Base-by-base conservation (phyloP, 2,113 vertebrate genomes). In the Egretta garzetta region DNA sequence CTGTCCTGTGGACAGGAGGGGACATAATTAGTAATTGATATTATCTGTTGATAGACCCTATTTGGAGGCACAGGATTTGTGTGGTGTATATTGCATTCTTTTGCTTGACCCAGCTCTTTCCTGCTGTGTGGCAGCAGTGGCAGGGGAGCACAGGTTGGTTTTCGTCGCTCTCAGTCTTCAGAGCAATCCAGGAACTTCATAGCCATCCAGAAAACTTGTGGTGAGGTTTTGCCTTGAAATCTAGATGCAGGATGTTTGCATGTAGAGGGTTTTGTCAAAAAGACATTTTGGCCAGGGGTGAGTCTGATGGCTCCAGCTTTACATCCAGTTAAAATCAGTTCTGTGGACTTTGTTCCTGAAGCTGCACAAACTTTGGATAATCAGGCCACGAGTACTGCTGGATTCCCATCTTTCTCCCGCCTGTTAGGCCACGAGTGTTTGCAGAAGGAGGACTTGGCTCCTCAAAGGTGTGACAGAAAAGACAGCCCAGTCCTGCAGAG, bases 21-120 rank as follows among this genome's bases (percentile, higher is more conserved):
- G 14, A 23, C 11, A 4, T 55, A 55, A 62, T 59, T 23, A 45
- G 14, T 55, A 41, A 33, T 18, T 66, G 17, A 47, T 68, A 12
- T 6, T 62, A 41, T 70, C 86, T 82, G 28, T 71, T 0, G 0
- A 9, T 63, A 43, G 6, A 7, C 2, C 1, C 27, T 39, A 0
- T 66, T 37, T 80, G 35, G 62, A 86, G 37, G 12, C 10, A 9
- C 20, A 24, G 56, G 66, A 35, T 74, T 67, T 80, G 50, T 41
- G 37, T 63, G 59, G 37, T 62, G 15, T 59, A 7, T 12, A 85
- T 72, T 63, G 35, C 35, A 1, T 23, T 3, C 27, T 13, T 4
- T 43, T 74, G 66, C 35, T 41, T 63, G 56, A 21, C 43, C 2
- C 5, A 30, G 33, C 55, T 71, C 41, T 90, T 37, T 49, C 50